A percentile compares a stretch with the other conserved stretches of the same genome.
phyloP scores from a whole-genome alignment of 2,113 vertebrate genomes.

The Siniperca knerii region DNA sequence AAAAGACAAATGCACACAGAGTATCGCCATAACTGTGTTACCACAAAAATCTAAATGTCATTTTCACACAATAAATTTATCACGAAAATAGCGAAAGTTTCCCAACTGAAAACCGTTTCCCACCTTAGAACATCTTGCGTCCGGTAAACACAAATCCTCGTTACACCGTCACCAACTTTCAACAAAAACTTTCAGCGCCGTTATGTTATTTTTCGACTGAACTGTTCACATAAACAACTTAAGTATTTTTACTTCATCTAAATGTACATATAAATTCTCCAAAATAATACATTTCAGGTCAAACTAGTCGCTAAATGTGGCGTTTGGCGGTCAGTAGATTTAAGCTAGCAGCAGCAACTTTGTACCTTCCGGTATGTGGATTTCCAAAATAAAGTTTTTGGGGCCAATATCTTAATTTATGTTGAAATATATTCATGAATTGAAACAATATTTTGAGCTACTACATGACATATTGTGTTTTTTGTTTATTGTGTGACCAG shows the following conservation, averaged over 20 bases:
- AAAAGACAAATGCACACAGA: background rate
- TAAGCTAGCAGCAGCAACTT: background rate
- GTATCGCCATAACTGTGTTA: background rate
- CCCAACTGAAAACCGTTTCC: background rate
- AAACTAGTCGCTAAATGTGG: constrained; percentile 6
- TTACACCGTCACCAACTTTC: constrained; percentile 55
- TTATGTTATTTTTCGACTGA: rapidly evolving
- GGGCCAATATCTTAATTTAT: too few species aligned
- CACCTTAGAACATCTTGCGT: constrained; percentile 40
- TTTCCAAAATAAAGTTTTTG: constrained; percentile 56
- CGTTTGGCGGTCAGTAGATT: background rate
- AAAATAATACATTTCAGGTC: background rate
- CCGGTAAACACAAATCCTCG: constrained; percentile 58
- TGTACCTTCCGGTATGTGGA: rapidly evolving
- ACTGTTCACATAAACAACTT: rapidly evolving
- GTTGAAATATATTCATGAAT: background rate
- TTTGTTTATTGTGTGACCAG: too few species aligned
- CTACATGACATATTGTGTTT: background rate
- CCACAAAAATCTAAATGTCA: rapidly evolving
- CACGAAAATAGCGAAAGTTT: rapidly evolving
- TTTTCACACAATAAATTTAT: background rate
- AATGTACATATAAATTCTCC: rapidly evolving
- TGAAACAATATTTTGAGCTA: background rate
- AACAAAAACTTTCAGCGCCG: background rate
- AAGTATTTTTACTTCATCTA: rapidly evolving